Evolutionary conservation across 1,140 invertebrate genomes (phyloP).

Genomic region (Drosophila auraria): DNA sequence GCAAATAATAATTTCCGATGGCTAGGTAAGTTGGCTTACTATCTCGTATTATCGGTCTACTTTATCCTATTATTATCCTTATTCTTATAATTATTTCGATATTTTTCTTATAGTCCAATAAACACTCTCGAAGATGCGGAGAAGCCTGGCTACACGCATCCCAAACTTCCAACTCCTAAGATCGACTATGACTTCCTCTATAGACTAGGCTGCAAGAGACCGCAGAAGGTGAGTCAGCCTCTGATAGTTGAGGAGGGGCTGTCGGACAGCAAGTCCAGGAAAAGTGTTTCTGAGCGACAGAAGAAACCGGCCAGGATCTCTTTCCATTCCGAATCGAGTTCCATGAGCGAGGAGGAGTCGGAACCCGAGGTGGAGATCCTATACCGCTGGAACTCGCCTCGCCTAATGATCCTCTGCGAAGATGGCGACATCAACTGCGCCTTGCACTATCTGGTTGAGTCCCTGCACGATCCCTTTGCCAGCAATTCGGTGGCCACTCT

Average conservation of each 20-base stretch:
- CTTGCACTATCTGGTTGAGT: constrained; percentile 54
- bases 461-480: constrained; percentile 63
- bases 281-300: not conserved
- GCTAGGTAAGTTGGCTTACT: not conserved
- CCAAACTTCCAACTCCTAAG: constrained; percentile 11
- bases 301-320: constrained; percentile 7
- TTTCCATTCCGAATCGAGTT: not conserved
- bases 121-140: not conserved
- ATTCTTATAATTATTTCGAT: not conserved
- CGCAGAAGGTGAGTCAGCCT: constrained; percentile 18
- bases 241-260: not conserved
- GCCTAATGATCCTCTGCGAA: constrained; percentile 67
- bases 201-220: constrained; percentile 26
- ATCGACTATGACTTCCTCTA: constrained; percentile 51
- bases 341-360: not conserved
- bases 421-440: constrained; percentile 71
- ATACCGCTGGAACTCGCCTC: constrained; percentile 44
- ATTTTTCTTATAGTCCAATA: not conserved
- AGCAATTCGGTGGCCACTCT: constrained; percentile 56
- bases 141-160: not conserved
- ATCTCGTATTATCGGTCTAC: no score
- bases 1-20: not conserved
- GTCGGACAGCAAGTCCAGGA: not conserved
- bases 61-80: no score
- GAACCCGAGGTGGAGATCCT: constrained; percentile 11